A percentile compares a stretch with the other conserved stretches of the same genome.
Conservation (phyloP, 35 echinoderm and acorn worm genomes). For the Heliocidaris tuberculata region DNA sequence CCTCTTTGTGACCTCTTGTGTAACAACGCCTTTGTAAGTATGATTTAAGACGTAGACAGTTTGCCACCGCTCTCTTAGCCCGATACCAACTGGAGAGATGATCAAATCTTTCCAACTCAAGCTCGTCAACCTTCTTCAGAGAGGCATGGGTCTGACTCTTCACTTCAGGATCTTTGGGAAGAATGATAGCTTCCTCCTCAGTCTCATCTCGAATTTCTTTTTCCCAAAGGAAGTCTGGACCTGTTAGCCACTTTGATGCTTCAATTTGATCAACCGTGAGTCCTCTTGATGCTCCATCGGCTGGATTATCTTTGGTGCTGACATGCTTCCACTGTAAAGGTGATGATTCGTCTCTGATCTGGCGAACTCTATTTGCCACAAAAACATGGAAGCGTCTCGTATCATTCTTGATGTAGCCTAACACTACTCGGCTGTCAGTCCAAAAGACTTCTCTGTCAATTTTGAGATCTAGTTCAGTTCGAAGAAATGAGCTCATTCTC, state of each 20-base stretch:
- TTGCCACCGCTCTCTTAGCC: slow-evolving; percentile 53
- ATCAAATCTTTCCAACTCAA: slow-evolving; percentile 52
- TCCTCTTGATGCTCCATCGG: slow-evolving; percentile 62
- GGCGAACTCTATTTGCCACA: slow-evolving; percentile 70
- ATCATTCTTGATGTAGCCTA: slow-evolving; percentile 66
- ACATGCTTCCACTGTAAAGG: slow-evolving; percentile 68
- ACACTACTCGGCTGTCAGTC: slow-evolving; percentile 58
- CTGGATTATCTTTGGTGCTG: slow-evolving; percentile 55
- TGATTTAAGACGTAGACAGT: slow-evolving; percentile 45
- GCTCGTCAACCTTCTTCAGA: not conserved
- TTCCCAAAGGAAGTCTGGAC: slow-evolving; percentile 68
- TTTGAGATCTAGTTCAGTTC: slow-evolving; percentile 30
- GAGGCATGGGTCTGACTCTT: slow-evolving; percentile 18
- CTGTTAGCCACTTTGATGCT: slow-evolving; percentile 65
- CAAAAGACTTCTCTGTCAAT: slow-evolving; percentile 21
- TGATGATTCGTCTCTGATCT: slow-evolving; percentile 48
- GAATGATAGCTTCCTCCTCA: not conserved
- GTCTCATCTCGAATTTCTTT: not conserved
- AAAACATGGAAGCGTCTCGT: slow-evolving; percentile 61
- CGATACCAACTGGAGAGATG: slow-evolving; percentile 54
- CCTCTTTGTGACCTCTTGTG: not conserved
- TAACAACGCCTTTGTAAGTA: slow-evolving; percentile 13
- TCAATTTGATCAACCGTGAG: slow-evolving; percentile 53
- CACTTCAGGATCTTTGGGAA: not conserved
- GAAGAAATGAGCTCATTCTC: slow-evolving; percentile 45